These are phyloP conservation scores for Neoniphon sammara DNA, from an alignment of 2,797 vertebrate species.

Conservation along the genomic window DNA sequence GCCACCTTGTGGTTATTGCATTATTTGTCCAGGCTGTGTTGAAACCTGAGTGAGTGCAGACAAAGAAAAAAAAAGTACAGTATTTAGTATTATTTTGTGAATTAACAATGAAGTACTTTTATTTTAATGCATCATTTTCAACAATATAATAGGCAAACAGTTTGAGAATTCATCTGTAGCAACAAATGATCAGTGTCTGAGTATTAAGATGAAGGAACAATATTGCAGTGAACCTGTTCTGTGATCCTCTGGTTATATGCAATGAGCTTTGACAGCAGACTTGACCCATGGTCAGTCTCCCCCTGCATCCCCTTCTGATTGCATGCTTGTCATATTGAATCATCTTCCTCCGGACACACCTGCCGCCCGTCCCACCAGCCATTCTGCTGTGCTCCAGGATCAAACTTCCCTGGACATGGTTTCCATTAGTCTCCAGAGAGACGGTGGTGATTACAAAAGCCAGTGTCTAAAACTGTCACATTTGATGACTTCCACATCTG, in stretches of 20 bases:
- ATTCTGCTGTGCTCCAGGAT: slow-evolving; percentile 56
- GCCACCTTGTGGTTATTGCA: slow-evolving; percentile 62
- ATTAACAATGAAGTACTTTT: slow-evolving; percentile 22
- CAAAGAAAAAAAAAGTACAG: slow-evolving; percentile 6
- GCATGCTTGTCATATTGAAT: slow-evolving; percentile 81
- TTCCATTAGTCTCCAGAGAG: slow-evolving; percentile 80
- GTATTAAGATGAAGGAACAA: slow-evolving; percentile 59
- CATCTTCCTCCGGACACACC: slow-evolving; percentile 81
- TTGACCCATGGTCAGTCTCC: slow-evolving; percentile 72
- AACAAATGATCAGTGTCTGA: slow-evolving; percentile 56
- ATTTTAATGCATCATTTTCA: slow-evolving; percentile 24
- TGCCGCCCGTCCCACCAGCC: slow-evolving; percentile 67
- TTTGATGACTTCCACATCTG: slow-evolving; percentile 73
- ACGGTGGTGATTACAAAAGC: slow-evolving; percentile 72
- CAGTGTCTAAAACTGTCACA: slow-evolving; percentile 69
- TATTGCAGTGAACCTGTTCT: slow-evolving; percentile 37
- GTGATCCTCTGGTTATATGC: slow-evolving; percentile 64
- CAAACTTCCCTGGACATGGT: slow-evolving; percentile 77
- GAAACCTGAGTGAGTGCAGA: slow-evolving; percentile 21
- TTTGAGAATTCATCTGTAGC: slow-evolving; percentile 44
- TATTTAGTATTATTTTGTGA: slow-evolving; percentile 27
- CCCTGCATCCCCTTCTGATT: slow-evolving; percentile 79
- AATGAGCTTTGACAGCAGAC: slow-evolving; percentile 80
- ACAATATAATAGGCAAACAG: slow-evolving; percentile 62
- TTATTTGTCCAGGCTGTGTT: slow-evolving; percentile 11